These are phyloP conservation scores for Sarotherodon lohbergeri DNA, from an alignment of 2,113 vertebrate genomes.

Conservation along the genomic window DNA sequence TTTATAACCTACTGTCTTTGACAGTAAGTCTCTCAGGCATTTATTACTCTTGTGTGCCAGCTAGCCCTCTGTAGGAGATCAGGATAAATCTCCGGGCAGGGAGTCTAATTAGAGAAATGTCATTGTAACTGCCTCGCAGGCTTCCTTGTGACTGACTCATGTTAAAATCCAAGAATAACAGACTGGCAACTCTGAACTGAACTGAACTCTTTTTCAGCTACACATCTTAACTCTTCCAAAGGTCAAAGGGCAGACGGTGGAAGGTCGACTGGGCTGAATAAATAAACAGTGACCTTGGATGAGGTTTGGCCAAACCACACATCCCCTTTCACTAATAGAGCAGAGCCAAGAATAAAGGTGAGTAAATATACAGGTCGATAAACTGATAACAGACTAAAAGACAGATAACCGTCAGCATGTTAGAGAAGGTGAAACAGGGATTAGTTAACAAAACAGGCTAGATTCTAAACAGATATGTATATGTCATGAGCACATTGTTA, in stretches of 20 bases:
- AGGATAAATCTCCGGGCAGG: not conserved
- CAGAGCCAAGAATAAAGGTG: not conserved
- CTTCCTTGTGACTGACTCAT: not conserved
- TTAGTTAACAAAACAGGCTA: not conserved
- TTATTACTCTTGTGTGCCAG: slow-evolving; percentile 6
- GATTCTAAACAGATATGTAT: not conserved
- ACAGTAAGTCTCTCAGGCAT: slow-evolving; percentile 32
- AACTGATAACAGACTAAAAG: slow-evolving; percentile 6
- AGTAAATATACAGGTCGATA: slow-evolving; percentile 17
- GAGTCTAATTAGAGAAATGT: slow-evolving; percentile 40
- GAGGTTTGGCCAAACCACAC: not conserved
- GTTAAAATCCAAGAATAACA: not conserved
- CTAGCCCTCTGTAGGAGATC: not conserved
- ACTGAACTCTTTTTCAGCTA: not conserved
- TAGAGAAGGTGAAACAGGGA: not conserved
- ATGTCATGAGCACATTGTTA: not conserved
- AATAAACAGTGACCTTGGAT: slow-evolving; percentile 2
- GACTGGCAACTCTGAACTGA: not conserved
- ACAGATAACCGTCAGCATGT: not conserved
- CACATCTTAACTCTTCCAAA: not conserved
- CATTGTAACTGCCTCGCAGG: slow-evolving; percentile 13
- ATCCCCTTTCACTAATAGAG: not conserved
- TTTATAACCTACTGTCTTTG: slow-evolving; percentile 32
- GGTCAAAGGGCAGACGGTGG: not conserved
- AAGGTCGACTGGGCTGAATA: slow-evolving; percentile 5